Base-by-base conservation (phyloP, 2,113 vertebrate genomes). In the Anseranas semipalmata region DNA sequence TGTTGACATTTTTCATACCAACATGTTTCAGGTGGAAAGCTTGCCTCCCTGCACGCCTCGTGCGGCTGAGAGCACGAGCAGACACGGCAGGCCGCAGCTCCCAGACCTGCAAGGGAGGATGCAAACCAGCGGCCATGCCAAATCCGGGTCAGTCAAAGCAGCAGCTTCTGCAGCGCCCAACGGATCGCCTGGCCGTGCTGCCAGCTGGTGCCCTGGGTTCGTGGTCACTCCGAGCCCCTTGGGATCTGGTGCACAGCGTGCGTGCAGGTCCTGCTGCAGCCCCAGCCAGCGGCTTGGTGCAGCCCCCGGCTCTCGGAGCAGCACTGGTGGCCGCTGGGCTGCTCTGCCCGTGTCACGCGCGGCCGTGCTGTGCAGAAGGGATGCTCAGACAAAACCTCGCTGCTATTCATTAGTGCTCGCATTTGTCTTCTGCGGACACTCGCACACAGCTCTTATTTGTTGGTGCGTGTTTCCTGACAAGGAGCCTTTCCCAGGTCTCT, bases 31-130 rank as follows among this genome's bases (percentile, higher is more conserved):
- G 43, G 30, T 32, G 19, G 39, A 52, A 52, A 27, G 50, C 24
- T 13, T 52, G 50, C 24, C 22, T 52, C 1, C 0, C 6, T 28
- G 71, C 32, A 10, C 1, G 6, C 15, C 48, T 33, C 2, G 28
- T n/a, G 71, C 33, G 45, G 33, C 56, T 28, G 52, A 45, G 50
- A 50, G 72, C 30, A 28, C 2, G 8, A 7, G 18, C 21, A 46
- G 59, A 37, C 39, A 27, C n/a, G 3, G 1, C 15, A 12, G 52
- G 35, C 10, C 22, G 19, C 63, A 52, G 60, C 35, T 81, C 59
- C 68, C 1, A 2, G 12, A 9, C 35, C 35, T 27, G 52, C 25
- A 4, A 12, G 68, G 27, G 35, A 28, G 39, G 43, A 3, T 28
- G 60, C 14, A 35, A 43, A 37, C 21, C 66, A 28, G 65, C 56